phyloP scores from a whole-genome alignment of 2,797 vertebrate species.

The Periophthalmus magnuspinnatus region DNA sequence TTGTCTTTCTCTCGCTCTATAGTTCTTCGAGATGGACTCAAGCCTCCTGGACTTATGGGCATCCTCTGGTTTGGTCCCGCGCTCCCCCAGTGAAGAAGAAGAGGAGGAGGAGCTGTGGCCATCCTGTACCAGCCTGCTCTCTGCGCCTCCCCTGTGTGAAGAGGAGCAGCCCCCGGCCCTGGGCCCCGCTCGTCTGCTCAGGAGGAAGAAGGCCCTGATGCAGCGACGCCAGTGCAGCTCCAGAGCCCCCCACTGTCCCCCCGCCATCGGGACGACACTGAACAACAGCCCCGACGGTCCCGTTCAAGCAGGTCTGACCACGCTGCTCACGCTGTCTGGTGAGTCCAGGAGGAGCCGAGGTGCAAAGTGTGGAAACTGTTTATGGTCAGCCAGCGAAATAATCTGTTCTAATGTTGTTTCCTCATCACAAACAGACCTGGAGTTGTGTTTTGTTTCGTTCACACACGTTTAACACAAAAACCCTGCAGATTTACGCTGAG shows the following conservation, averaged over 20 bases:
- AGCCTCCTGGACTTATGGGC: conserved; percentile 73
- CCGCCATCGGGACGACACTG: not conserved
- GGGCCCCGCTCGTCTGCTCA: conserved; percentile 59
- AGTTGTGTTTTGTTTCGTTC: too few relatives aligned
- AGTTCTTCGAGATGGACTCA: conserved; percentile 65
- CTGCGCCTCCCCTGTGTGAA: conserved; percentile 11
- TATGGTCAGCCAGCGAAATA: too few relatives aligned
- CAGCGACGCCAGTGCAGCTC: conserved; percentile 42
- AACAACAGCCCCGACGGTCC: not conserved
- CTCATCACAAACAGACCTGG: too few relatives aligned
- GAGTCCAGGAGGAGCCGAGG: conserved; percentile 26
- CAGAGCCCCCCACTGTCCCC: not conserved
- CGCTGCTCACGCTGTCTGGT: conserved; percentile 71
- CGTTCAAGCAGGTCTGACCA: conserved; percentile 30
- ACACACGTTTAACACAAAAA: too few relatives aligned
- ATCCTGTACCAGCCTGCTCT: conserved; percentile 75
- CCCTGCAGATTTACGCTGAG: too few relatives aligned
- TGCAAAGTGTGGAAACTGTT: not conserved
- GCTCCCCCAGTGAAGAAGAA: conserved; percentile 29
- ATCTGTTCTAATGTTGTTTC: too few relatives aligned
- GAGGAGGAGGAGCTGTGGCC: conserved; percentile 52
- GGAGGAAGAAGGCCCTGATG: conserved; percentile 72
- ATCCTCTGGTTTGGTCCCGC: conserved; percentile 54
- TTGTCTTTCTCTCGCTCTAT: not conserved
- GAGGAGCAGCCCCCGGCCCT: conserved; percentile 10